Evolutionary conservation across 2,113 vertebrate genomes (phyloP).

Genomic region (Piprites chloris): DNA sequence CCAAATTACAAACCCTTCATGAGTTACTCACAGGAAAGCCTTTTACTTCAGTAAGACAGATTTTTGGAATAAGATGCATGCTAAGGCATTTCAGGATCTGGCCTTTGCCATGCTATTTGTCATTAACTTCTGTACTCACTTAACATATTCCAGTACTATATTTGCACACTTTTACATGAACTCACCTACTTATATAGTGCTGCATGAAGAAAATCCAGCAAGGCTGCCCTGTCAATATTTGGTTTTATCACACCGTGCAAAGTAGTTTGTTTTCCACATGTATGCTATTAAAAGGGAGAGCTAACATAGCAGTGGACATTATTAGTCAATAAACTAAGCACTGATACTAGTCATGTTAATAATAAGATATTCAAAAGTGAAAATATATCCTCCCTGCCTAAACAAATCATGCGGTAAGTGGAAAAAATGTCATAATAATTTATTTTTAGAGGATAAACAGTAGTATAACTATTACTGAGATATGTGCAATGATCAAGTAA

Average conservation of each 20-base stretch:
- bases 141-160: neutral
- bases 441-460: neutral
- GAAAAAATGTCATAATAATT: neutral
- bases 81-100: neutral
- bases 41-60: neutral
- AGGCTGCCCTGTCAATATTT: neutral
- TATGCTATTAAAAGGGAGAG: neutral
- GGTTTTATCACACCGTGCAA: neutral
- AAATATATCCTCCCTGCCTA: neutral
- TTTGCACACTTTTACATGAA: neutral
- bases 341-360: neutral
- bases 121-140: neutral
- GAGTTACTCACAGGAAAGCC: neutral
- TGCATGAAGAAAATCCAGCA: neutral
- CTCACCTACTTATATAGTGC: neutral
- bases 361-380: neutral
- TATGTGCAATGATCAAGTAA: neutral
- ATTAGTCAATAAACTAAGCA: neutral
- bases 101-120: neutral
- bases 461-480: neutral
- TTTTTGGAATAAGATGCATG: neutral
- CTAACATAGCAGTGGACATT: neutral
- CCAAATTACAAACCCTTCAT: neutral
- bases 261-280: neutral
- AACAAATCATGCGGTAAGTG: accelerated